Evolutionary conservation across 2,113 vertebrate genomes (phyloP).

Genomic region (Aythya baeri): DNA sequence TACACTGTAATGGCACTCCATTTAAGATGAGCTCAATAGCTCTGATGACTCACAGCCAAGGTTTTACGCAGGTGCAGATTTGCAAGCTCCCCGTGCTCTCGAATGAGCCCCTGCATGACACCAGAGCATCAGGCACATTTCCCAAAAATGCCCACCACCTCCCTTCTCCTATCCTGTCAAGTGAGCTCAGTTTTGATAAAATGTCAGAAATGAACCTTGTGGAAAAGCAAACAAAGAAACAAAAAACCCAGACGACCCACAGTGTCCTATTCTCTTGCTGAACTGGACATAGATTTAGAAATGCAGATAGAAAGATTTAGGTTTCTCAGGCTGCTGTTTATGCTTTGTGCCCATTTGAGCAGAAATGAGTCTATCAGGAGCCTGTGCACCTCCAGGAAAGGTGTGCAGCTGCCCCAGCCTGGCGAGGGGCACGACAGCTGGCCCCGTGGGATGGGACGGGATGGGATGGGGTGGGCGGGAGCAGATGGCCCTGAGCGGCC

Average conservation of each 20-base stretch:
- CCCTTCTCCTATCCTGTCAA: not conserved
- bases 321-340: not conserved
- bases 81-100: not conserved
- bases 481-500: conserved; percentile 41
- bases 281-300: not conserved
- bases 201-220: rapidly evolving
- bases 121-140: not conserved
- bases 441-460: not conserved
- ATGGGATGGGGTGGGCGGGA: conserved; percentile 21
- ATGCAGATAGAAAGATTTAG: not conserved
- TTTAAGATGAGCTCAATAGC: not conserved
- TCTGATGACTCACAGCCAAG: not conserved
- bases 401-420: conserved; percentile 22
- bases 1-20: not conserved
- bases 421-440: conserved; percentile 29
- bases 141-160: not conserved
- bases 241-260: not conserved
- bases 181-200: not conserved
- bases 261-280: not conserved
- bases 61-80: not conserved
- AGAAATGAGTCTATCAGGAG: conserved; percentile 15
- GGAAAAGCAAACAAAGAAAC: not conserved
- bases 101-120: not conserved
- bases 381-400: conserved; percentile 41
- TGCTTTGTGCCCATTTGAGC: not conserved